A percentile compares a stretch with the other conserved stretches of the same genome.
These are phyloP conservation scores for Papilio elwesi DNA, from an alignment of 2,888 invertebrate species.

Conservation along the genomic window DNA sequence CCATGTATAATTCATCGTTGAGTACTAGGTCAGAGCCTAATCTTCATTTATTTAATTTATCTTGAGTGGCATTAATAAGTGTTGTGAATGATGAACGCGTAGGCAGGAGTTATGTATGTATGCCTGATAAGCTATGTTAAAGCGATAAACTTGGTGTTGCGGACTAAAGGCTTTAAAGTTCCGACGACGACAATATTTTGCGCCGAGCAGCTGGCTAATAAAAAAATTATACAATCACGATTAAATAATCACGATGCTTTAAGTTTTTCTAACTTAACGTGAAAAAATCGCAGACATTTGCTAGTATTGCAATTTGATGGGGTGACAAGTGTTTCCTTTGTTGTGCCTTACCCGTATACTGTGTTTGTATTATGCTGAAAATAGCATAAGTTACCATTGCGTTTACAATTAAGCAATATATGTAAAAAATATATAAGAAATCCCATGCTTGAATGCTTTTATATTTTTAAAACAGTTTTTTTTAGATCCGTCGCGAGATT, in stretches of 20 bases:
- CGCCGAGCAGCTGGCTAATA: too few species aligned
- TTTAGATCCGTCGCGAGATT: not conserved
- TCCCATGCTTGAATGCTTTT: slow-evolving; percentile 13
- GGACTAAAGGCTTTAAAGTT: too few species aligned
- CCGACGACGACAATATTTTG: too few species aligned
- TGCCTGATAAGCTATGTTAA: too few species aligned
- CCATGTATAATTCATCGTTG: too few species aligned
- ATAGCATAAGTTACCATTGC: slow-evolving; percentile 5
- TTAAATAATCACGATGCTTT: not conserved
- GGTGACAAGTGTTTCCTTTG: slow-evolving; percentile 21
- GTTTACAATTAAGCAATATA: slow-evolving; percentile 2
- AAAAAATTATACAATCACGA: slow-evolving; percentile 32
- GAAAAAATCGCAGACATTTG: too few species aligned
- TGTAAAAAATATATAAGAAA: slow-evolving; percentile 17
- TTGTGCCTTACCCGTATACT: slow-evolving; percentile 64
- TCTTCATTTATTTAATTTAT: too few species aligned
- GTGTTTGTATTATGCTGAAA: not conserved
- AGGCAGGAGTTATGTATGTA: too few species aligned
- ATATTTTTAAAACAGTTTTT: slow-evolving; percentile 13
- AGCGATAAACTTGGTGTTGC: too few species aligned
- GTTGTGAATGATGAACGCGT: too few species aligned
- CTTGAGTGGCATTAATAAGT: too few species aligned
- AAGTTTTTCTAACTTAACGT: not conserved
- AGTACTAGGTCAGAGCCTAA: too few species aligned
- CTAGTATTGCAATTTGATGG: slow-evolving; percentile 1